Base-by-base conservation (phyloP, 1,140 invertebrate genomes). In the Wasmannia auropunctata region DNA sequence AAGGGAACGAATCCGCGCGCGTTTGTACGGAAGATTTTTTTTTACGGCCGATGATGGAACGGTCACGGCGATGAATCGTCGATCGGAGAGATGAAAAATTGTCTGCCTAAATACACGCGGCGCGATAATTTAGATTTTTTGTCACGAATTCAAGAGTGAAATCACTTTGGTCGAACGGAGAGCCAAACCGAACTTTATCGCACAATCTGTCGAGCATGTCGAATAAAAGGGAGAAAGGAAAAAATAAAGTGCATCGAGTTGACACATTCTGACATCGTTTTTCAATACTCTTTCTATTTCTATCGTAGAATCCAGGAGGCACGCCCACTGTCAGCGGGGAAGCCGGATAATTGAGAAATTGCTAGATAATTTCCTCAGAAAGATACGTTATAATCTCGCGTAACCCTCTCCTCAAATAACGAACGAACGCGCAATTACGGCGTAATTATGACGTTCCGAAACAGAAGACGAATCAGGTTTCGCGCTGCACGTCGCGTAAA, bases 371-470 rank as follows among this genome's bases (percentile, higher is more conserved):
- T 74, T 74, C n/a, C 54, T 60, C n/a, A 37, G 51, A 74, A 58
- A 46, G 51, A 34, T 83, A 72, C 79, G 51, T 81, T 81, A 74
- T 72, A 83, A 72, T 74, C 51, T 83, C 67, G 34, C 37, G 25
- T 37, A 37, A 72, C 19, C 25, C 56, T 49, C 46, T 51, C 40
- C n/a, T 56, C 76, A 74, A 88, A 83, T 89, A 89, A 89, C 88
- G 63, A 89, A 89, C 88, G 63, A 83, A 86, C 76, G 87, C 67
- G 85, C 80, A 89, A 89, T 89, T 86, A 89, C 72, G 63, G 85
- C 80, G 86, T 89, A 89, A 89, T 89, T 89, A 89, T 86, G 87
- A 89, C 65, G 88, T 84, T 51, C 76, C 70, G 28, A 72, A 77
- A 84, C 56, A 70, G 85, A 81, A 63, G 37, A 37, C 56, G 76